These are phyloP conservation scores for Oreocharis arfaki DNA, from an alignment of 2,113 vertebrate species.

Conservation along the genomic window DNA sequence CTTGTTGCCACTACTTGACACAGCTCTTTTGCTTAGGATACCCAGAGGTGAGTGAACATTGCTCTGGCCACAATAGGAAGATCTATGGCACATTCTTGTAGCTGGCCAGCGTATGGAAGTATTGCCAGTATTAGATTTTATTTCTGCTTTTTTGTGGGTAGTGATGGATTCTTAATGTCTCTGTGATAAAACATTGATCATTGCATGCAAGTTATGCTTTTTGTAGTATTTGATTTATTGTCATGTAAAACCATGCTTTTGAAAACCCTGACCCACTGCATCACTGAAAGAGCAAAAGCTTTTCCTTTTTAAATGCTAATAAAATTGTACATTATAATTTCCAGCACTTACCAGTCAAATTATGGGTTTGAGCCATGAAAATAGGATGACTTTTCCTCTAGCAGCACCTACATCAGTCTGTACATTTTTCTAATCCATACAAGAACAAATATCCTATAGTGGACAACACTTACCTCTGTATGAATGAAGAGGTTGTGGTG, in stretches of 20 bases:
- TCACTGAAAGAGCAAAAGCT: not conserved
- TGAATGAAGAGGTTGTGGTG: not conserved
- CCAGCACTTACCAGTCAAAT: not conserved
- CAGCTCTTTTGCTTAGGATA: not conserved
- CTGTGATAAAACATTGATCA: not conserved
- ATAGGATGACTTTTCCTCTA: not conserved
- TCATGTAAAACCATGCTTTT: not conserved
- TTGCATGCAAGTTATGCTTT: not conserved
- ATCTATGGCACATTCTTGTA: not conserved
- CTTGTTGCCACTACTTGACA: not conserved
- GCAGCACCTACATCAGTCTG: not conserved
- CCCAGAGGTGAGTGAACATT: conserved; percentile 10
- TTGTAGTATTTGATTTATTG: not conserved
- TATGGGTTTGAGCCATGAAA: not conserved
- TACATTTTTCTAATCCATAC: not conserved
- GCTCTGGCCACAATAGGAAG: not conserved
- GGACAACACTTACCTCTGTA: not conserved
- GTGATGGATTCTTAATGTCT: not conserved
- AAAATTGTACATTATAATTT: not conserved
- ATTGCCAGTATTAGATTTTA: not conserved
- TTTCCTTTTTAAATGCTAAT: not conserved
- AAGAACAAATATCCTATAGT: not conserved
- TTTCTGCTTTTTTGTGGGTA: not conserved
- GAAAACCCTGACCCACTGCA: not conserved
- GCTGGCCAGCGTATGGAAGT: not conserved